Base-by-base conservation (phyloP, 2,888 invertebrate species). In the Cheilosia impressa region DNA sequence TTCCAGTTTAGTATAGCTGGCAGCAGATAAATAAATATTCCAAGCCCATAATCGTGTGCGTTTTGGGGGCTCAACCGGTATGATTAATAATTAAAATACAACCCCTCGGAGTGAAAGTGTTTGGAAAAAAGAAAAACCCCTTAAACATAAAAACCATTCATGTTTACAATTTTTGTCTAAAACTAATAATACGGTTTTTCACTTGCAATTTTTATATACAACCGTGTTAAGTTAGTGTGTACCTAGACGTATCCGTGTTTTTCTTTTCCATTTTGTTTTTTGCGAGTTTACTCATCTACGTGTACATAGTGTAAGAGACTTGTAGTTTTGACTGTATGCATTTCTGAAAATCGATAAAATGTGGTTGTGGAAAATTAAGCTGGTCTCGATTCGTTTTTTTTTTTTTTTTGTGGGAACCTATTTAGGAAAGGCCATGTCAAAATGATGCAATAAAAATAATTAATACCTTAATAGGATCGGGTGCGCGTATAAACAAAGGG, bases 321-420 rank as follows among this genome's bases (percentile, higher is more conserved):
- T 66, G 57, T 68, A 47, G 62, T 75, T 75, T 80, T 66, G 75
- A 83, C 66, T 85, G 80, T 85, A 85, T 85, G 85, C 85, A 85
- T 72, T 85, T 85, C 81, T 81, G 81, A 85, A 85, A 85, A 85
- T 85, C 85, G 72, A 85, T 85, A 85, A 85, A 85, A 85, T 85
- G 85, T 76, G 85, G 81, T 85, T 85, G 85, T 68, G 72, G 81
- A 62, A 81, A 71, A 62, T 45, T 69, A 62, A 63, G 38, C 43
- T 65, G 34, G 50, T n/a, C 27, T 27, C 1, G 19, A 2, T 22
- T 22, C 2, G 2, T 22, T 43, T 31, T 68, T 38, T 38, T 41
- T 60, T 47, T 63, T 10, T 45, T 27, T 19, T 43, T 1, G 65
- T 13, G 10, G 13, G 27, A 27, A 53, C 58, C 17, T 34, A 19